A percentile compares a stretch with the other conserved stretches of the same genome.
Conservation (phyloP, 2,888 invertebrate species). For the Tuta absoluta region DNA sequence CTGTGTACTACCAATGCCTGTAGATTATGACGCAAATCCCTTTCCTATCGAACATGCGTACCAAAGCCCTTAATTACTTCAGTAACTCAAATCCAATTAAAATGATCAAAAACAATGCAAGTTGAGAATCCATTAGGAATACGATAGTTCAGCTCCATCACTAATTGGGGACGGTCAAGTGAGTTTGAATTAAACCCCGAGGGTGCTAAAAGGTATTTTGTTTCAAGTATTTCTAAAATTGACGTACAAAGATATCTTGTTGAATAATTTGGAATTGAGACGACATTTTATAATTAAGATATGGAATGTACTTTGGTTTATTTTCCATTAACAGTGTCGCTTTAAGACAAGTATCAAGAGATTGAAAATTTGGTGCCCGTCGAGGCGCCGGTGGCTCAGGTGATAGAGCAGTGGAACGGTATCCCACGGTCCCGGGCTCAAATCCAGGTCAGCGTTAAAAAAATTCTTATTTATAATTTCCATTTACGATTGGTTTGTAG, state of each 20-base stretch:
- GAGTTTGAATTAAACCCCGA: not conserved
- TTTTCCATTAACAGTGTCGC: too few species aligned
- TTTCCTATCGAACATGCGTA: not conserved
- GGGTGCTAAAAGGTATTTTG: not conserved
- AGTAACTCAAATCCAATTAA: not conserved
- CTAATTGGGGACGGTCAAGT: not conserved
- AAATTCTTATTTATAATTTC: too few species aligned
- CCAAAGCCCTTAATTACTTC: not conserved
- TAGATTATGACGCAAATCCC: too few species aligned
- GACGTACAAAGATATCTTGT: not conserved
- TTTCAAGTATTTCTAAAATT: not conserved
- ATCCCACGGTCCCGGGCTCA: too few species aligned
- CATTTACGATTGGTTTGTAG: too few species aligned
- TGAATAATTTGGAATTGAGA: not conserved
- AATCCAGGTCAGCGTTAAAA: too few species aligned
- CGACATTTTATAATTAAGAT: not conserved
- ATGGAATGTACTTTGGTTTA: too few species aligned
- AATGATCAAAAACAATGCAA: conserved; percentile 3
- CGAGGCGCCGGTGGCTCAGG: too few species aligned
- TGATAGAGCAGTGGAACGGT: too few species aligned
- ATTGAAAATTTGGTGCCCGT: too few species aligned
- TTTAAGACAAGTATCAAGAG: too few species aligned
- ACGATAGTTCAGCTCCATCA: not conserved
- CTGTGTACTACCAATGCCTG: too few species aligned
- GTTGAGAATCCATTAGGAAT: not conserved